phyloP scores from a whole-genome alignment of 92 coral and sea anemone genomes.

The Hydrozoanthus gracilis region DNA sequence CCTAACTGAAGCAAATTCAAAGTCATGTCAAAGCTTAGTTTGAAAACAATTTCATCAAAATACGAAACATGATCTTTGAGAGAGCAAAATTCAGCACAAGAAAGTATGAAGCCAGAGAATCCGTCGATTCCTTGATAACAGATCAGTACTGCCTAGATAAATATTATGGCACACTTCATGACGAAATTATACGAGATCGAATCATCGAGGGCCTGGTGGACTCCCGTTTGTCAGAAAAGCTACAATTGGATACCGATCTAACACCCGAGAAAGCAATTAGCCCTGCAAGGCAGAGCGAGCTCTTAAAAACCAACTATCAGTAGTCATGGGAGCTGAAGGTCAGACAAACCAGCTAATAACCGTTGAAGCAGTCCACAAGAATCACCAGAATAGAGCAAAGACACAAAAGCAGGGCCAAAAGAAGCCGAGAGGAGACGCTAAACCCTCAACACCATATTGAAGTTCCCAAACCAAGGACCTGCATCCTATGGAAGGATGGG shows the following conservation, averaged over 20 bases:
- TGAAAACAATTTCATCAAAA: slow-evolving; percentile 49
- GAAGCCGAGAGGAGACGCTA: neutral
- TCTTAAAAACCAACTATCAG: slow-evolving; percentile 51
- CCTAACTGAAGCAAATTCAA: slow-evolving; percentile 31
- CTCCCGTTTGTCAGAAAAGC: slow-evolving; percentile 58
- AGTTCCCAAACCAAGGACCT: slow-evolving; percentile 26
- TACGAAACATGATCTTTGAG: slow-evolving; percentile 49
- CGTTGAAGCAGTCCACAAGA: slow-evolving; percentile 23
- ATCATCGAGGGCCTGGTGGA: slow-evolving; percentile 68
- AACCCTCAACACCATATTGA: slow-evolving; percentile 8
- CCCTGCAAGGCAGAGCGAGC: slow-evolving; percentile 61
- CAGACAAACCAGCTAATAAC: slow-evolving; percentile 32
- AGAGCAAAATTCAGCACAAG: slow-evolving; percentile 7
- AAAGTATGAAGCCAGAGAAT: slow-evolving; percentile 47
- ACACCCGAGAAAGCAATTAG: slow-evolving; percentile 55
- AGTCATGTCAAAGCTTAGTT: slow-evolving; percentile 37
- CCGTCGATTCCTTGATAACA: slow-evolving; percentile 43
- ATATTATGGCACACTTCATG: slow-evolving; percentile 47
- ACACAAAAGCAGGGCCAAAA: slow-evolving; percentile 36
- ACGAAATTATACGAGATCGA: slow-evolving; percentile 57
- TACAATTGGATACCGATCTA: slow-evolving; percentile 58
- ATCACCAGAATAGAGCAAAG: slow-evolving; percentile 29
- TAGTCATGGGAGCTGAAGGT: slow-evolving; percentile 23
- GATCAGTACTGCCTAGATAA: slow-evolving; percentile 30
- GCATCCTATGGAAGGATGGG: slow-evolving; percentile 20